These are phyloP conservation scores for Tragelaphus strepsiceros DNA, from an alignment of 2,113 vertebrate species.

Conservation along the genomic window DNA sequence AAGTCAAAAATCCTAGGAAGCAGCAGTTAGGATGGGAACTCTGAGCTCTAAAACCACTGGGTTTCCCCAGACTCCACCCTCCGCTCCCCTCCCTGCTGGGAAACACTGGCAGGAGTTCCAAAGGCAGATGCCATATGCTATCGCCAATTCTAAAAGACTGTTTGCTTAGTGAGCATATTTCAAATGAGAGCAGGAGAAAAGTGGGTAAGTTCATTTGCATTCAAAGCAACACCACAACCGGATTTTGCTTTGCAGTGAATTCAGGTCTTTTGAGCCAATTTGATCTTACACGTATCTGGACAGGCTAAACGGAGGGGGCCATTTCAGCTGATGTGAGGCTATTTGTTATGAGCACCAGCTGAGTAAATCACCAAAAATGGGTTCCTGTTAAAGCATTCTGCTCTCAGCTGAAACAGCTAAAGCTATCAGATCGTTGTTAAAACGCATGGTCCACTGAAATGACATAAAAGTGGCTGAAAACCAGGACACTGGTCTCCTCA, in stretches of 20 bases:
- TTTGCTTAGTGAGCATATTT: neutral
- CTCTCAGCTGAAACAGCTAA: neutral
- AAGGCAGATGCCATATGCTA: neutral
- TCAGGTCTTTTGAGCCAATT: neutral
- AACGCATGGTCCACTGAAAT: neutral
- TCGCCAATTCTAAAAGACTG: neutral
- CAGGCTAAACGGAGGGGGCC: neutral
- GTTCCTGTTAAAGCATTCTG: neutral
- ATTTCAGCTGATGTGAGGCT: neutral
- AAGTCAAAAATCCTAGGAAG: neutral
- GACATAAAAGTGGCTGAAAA: neutral
- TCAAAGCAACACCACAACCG: neutral
- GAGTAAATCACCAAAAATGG: neutral
- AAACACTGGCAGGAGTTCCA: neutral
- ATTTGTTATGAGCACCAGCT: neutral
- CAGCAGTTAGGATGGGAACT: neutral
- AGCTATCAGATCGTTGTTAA: neutral
- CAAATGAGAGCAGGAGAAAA: neutral
- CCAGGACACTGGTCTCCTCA: neutral
- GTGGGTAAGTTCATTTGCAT: neutral
- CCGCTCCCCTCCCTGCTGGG: neutral
- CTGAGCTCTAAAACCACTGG: neutral
- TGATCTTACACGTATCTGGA: too few species aligned
- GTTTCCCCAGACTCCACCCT: neutral
- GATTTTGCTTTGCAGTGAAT: neutral